Evolutionary conservation across 2,888 invertebrate species (phyloP), one percentile per base, ranked within the genome.

Genomic region (Gastrophysa polygoni): DNA sequence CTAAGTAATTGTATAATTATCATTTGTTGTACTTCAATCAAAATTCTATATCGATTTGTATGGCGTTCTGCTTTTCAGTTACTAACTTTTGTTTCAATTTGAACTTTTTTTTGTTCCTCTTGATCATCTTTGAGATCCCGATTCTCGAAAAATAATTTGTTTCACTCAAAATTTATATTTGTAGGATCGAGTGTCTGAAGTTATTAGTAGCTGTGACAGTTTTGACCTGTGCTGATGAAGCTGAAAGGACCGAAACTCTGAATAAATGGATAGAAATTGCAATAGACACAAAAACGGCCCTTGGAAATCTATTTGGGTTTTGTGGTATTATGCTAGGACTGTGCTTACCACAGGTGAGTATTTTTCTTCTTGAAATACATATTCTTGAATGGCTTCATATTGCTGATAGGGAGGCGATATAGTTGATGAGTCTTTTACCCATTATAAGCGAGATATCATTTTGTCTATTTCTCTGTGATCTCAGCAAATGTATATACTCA

Each of bases 221-320:
- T 70, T 82, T 96, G 56, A 95, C 94, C 0, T 95, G 95, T 74
- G 87, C 89, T 59, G 91, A 91, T n/a, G 92, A 93, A 73, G 82
- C 87, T 50, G 93, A 93, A 75, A 85, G 96, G 44, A 94, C 95
- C 0, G 91, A 92, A 72, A 90, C 91, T 11, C 85, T 97, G 21
- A 92, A 94, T 79, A 95, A 95, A 79, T 97, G 96, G 96, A 95
- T 96, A 73, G 90, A 94, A 77, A 86, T 96, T 29, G 96, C 96
- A 1, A 89, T 93, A 11, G 96, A 96, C 78, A 92, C 93, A 0
- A 95, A 95, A 82, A 92, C 92, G 0, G 94, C 93, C 0, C 83
- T 95, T 11, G 96, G 96, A 11, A 96, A 97, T 82, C 85, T 96
- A 0, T 96, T 91, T 77, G 94, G 95, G 0, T 97, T 96, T 79